These are phyloP conservation scores for Aelia acuminata DNA, from an alignment of 2,888 invertebrate genomes.

Conservation along the genomic window DNA sequence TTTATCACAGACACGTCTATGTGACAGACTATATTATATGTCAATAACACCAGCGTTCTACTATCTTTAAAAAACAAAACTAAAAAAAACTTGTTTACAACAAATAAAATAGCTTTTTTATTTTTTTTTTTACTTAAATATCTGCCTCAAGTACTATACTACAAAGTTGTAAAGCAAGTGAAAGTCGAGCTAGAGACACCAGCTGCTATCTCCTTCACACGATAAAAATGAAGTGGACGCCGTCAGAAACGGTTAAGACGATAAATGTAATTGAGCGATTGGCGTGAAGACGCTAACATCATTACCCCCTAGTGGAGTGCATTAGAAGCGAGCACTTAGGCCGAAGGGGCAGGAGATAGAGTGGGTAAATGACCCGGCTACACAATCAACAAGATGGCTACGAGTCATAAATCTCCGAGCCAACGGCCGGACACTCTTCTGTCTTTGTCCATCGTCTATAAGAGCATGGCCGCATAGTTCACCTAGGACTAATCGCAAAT, in stretches of 20 bases:
- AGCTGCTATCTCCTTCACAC: conserved; percentile 31
- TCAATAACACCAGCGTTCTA: no score
- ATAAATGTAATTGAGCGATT: conserved; percentile 37
- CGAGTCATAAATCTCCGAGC: conserved; percentile 14
- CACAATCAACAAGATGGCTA: conserved; percentile 48
- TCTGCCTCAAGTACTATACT: background rate
- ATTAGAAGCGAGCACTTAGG: conserved; percentile 43
- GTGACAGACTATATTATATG: no score
- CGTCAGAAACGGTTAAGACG: background rate
- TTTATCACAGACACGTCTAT: no score
- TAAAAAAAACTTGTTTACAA: background rate
- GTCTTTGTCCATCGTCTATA: conserved; percentile 3
- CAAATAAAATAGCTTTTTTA: background rate
- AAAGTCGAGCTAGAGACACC: background rate
- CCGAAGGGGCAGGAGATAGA: background rate
- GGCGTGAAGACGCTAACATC: conserved; percentile 17
- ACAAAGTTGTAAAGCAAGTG: conserved; percentile 25
- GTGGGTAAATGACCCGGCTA: conserved; percentile 32
- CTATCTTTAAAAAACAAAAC: no score
- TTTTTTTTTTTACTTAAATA: background rate
- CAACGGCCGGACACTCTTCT: conserved; percentile 44
- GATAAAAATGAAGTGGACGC: conserved; percentile 33
- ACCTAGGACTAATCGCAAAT: conserved; percentile 19
- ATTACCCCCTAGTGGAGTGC: background rate
- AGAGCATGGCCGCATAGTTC: conserved; percentile 41